Percentiles rank a stretch among this genome's conserved stretches.
Evolutionary conservation across 2,113 vertebrate genomes (phyloP).

Genomic region (Oreocharis arfaki): DNA sequence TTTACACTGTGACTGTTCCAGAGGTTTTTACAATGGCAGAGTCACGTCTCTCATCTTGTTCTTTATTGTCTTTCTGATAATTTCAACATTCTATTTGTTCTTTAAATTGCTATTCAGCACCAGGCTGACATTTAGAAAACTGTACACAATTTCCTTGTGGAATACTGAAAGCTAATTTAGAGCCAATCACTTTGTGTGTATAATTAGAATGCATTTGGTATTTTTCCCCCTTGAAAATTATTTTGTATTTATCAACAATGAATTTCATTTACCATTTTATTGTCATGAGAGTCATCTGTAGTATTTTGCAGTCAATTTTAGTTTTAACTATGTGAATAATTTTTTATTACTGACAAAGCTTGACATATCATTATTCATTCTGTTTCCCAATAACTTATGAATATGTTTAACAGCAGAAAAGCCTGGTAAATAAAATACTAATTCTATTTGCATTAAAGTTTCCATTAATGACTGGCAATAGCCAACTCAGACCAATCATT

Average conservation of each 20-base stretch:
- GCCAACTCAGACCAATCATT: not conserved
- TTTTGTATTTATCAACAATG: slow-evolving; percentile 39
- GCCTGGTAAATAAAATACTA: not conserved
- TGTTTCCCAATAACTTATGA: slow-evolving; percentile 11
- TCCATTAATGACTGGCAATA: not conserved
- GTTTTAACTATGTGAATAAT: not conserved
- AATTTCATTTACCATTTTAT: slow-evolving; percentile 14
- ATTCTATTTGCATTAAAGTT: not conserved
- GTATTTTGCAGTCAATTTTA: slow-evolving; percentile 31
- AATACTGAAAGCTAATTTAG: slow-evolving; percentile 35
- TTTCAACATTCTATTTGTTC: slow-evolving; percentile 24
- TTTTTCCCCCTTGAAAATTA: slow-evolving; percentile 23
- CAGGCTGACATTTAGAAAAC: slow-evolving; percentile 33
- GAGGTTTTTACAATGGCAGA: not conserved
- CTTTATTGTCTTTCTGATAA: not conserved
- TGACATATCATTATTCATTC: slow-evolving; percentile 30
- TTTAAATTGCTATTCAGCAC: slow-evolving; percentile 17
- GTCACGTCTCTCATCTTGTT: not conserved
- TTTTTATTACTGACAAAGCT: slow-evolving; percentile 11
- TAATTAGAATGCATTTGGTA: slow-evolving; percentile 32
- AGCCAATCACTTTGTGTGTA: not conserved
- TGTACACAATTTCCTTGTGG: slow-evolving; percentile 20
- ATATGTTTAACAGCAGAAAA: not conserved
- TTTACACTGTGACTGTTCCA: not conserved
- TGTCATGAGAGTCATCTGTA: not conserved